Evolutionary conservation across 2,888 invertebrate genomes (phyloP), one percentile per base, ranked within the genome.

Genomic region (Hirudinaria manillensis): DNA sequence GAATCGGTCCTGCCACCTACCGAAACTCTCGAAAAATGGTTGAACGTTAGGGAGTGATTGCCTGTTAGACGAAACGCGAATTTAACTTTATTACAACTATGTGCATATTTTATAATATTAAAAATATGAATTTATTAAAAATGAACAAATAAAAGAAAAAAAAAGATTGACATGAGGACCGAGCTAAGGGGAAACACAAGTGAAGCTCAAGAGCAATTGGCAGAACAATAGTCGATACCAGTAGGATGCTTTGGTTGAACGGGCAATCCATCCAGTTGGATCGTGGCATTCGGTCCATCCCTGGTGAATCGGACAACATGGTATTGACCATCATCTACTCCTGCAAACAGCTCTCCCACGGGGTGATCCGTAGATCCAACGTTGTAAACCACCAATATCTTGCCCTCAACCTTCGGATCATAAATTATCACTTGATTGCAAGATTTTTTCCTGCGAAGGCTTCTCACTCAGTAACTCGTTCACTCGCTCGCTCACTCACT

Each of bases 311-410:
- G 88, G 2, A 96, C 90, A 61, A 96, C 93, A 87, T 97, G 97
- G 86, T 96, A 96, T 56, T 91, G 90, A 80, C 94, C 93, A 83
- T 97, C 96, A 83, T 94, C 94, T 6, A 96, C 93, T 84, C 92
- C 70, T n/a, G 70, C 66, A 45, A 77, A 79, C 13, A 78, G 66
- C 56, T 77, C 76, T n/a, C 93, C 94, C 34, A 96, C 88, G 0
- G 94, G 93, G 83, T 94, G 91, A 83, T 94, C 93, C 76, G 91
- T 91, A 0, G 93, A 92, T 0, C 96, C 95, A 86, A 97, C 91
- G 85, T 96, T 96, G 87, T 96, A 97, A 4, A 94, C 92, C 87
- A 93, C 92, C 83, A 93, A 93, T 7, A 96, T 89, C 82, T 94
- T 93, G 3, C 96, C 96, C 82, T 93, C 92, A 13, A 93, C 91